Evolutionary conservation across 2,888 invertebrate species (phyloP).

Genomic region (Idaea aversata): DNA sequence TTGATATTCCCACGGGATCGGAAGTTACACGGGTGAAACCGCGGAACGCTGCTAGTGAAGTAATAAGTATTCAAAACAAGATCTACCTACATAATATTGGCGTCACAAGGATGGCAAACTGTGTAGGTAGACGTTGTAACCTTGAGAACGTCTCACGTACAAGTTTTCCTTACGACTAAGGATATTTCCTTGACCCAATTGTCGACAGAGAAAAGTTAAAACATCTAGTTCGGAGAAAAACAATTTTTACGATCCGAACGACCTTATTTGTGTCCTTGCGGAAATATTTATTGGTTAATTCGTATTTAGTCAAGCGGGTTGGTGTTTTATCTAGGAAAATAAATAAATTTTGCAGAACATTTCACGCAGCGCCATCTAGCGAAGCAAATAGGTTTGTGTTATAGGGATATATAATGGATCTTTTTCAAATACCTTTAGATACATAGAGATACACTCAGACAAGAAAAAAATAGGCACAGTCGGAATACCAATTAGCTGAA

Average conservation of each 20-base stretch:
- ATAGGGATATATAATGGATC: too few relatives aligned
- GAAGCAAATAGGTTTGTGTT: too few relatives aligned
- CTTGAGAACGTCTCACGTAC: conserved; percentile 31
- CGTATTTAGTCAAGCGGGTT: not conserved
- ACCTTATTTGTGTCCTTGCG: conserved; percentile 2
- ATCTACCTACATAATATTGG: conserved; percentile 8
- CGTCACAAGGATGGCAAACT: conserved; percentile 5
- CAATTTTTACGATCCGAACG: conserved; percentile 2
- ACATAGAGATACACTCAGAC: too few relatives aligned
- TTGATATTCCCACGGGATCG: too few relatives aligned
- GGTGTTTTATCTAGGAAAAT: not conserved
- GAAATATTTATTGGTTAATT: not conserved
- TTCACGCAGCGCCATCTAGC: too few relatives aligned
- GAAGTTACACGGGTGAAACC: too few relatives aligned
- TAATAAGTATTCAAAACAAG: too few relatives aligned
- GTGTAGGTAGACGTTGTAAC: conserved; percentile 13
- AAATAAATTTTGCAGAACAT: too few relatives aligned
- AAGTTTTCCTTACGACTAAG: conserved; percentile 37
- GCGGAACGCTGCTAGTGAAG: too few relatives aligned
- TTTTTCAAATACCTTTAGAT: too few relatives aligned
- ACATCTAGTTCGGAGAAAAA: not conserved
- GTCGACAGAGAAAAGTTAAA: conserved; percentile 4
- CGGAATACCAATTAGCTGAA: too few relatives aligned
- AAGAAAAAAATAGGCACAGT: too few relatives aligned
- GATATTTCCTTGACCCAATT: conserved; percentile 54